A percentile compares a stretch with the other conserved stretches of the same genome.
phyloP scores from a whole-genome alignment of 2,888 invertebrate species.

The Aspidiotus rigidus region DNA sequence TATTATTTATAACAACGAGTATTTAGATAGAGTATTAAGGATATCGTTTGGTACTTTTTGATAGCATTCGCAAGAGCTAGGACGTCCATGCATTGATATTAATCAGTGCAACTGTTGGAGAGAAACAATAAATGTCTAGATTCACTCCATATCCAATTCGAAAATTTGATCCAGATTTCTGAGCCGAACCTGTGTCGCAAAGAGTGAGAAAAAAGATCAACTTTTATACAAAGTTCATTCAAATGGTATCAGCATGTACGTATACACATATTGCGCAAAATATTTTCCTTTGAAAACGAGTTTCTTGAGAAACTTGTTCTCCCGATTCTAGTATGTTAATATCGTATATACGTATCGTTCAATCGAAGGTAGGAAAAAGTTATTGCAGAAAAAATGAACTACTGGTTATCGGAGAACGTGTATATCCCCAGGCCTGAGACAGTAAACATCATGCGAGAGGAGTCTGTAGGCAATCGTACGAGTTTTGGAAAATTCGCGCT shows the following conservation, averaged over 20 bases:
- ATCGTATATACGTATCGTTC: slow-evolving; percentile 13
- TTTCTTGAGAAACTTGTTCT: slow-evolving; percentile 7
- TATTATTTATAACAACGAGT: too few relatives aligned
- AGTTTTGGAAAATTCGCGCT: slow-evolving; percentile 1
- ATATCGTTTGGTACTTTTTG: too few relatives aligned
- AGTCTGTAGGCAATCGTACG: background rate
- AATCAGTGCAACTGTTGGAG: too few relatives aligned
- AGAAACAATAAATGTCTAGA: too few relatives aligned
- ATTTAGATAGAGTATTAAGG: too few relatives aligned
- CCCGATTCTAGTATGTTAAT: slow-evolving; percentile 2
- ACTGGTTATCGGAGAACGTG: slow-evolving; percentile 28
- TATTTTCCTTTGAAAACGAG: slow-evolving; percentile 14
- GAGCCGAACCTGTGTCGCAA: too few relatives aligned
- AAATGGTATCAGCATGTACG: background rate
- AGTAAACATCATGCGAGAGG: background rate
- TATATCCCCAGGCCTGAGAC: slow-evolving; percentile 11
- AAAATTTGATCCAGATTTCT: too few relatives aligned
- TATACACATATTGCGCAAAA: slow-evolving; percentile 23
- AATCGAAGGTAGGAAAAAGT: slow-evolving; percentile 19
- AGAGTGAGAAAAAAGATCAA: background rate
- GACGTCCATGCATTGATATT: too few relatives aligned
- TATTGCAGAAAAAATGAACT: slow-evolving; percentile 25
- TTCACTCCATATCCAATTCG: too few relatives aligned
- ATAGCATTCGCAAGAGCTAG: too few relatives aligned
- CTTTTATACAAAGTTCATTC: background rate